Percentiles rank a stretch among this genome's conserved stretches.
Evolutionary conservation across 2,113 vertebrate species (phyloP).

Genomic region (Festucalex cinctus): DNA sequence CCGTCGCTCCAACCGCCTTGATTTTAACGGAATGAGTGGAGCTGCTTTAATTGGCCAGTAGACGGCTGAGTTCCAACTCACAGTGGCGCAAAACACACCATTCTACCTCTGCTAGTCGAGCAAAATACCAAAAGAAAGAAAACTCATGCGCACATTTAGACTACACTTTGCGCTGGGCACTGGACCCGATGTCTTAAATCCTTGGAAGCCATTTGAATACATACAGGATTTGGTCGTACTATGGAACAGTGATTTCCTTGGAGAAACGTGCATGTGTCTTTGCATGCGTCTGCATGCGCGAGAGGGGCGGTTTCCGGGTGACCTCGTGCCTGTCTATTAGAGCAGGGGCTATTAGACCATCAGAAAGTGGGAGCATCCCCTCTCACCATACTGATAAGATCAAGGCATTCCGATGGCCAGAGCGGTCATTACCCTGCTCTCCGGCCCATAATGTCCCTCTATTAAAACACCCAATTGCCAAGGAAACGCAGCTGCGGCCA

Average conservation of each 20-base stretch:
- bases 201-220: constrained; percentile 24
- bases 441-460: constrained; percentile 67
- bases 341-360: constrained; percentile 62
- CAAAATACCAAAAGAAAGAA: too few species aligned
- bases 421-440: constrained; percentile 68
- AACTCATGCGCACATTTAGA: too few species aligned
- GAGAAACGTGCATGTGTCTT: constrained; percentile 3
- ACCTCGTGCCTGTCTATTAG: constrained; percentile 59
- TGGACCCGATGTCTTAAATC: background rate
- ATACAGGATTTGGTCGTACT: background rate
- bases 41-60: too few species aligned
- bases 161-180: too few species aligned
- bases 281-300: constrained; percentile 5
- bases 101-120: too few species aligned
- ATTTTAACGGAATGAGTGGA: too few species aligned
- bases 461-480: constrained; percentile 61
- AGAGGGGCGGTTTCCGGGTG: constrained; percentile 42
- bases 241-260: constrained; percentile 3
- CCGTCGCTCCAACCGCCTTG: too few species aligned
- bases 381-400: constrained; percentile 69
- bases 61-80: too few species aligned
- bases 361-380: constrained; percentile 69
- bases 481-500: constrained; percentile 62
- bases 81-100: too few species aligned
- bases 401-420: constrained; percentile 70